These are phyloP conservation scores for Calephelis nemesis DNA, from an alignment of 1,140 invertebrate species.

Conservation along the genomic window DNA sequence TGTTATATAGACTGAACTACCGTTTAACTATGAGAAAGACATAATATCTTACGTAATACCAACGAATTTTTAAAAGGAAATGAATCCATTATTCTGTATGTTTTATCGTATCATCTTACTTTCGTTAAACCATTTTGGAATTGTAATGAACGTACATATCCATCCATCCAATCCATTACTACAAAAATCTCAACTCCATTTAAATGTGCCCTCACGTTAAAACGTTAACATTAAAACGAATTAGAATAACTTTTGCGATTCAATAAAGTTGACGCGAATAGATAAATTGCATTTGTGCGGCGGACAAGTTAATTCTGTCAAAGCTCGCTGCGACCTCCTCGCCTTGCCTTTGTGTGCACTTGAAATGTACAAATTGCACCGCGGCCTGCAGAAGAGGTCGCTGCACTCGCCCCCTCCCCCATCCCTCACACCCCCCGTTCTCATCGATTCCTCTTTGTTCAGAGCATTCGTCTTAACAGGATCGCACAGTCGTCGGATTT, in stretches of 20 bases:
- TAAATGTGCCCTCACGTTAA: not conserved
- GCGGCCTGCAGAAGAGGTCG: constrained; percentile 60
- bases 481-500: no score
- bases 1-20: no score
- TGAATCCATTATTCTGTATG: no score
- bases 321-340: constrained; percentile 71
- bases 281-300: constrained; percentile 43
- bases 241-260: constrained; percentile 34
- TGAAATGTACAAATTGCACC: constrained; percentile 78
- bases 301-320: constrained; percentile 78
- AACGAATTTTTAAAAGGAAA: no score
- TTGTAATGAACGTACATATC: no score
- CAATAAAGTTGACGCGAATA: constrained; percentile 63
- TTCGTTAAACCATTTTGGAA: no score
- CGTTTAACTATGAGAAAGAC: no score
- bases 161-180: not conserved
- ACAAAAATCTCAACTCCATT: not conserved
- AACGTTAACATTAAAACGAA: not conserved
- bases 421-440: constrained; percentile 43
- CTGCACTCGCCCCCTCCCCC: constrained; percentile 56
- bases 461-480: constrained; percentile 62
- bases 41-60: no score
- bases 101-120: no score
- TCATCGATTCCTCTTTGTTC: constrained; percentile 75
- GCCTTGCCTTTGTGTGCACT: constrained; percentile 74